These are phyloP conservation scores for Acromyrmex heyeri DNA, from an alignment of 1,140 invertebrate genomes.

Conservation along the genomic window DNA sequence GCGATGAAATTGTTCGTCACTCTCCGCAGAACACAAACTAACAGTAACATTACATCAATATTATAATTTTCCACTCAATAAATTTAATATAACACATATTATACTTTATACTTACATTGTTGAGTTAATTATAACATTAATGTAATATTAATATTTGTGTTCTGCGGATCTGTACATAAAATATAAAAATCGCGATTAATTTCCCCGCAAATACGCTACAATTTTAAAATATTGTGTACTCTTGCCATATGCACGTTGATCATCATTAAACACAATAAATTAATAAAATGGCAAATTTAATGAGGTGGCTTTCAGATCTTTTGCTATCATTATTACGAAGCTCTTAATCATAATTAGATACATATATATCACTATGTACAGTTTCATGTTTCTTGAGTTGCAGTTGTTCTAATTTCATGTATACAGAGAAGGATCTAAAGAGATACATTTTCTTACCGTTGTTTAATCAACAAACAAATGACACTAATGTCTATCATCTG, in stretches of 20 bases:
- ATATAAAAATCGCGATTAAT: conserved; percentile 38
- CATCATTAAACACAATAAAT: conserved; percentile 14
- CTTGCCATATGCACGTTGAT: not conserved
- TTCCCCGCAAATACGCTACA: not conserved
- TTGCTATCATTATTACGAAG: not conserved
- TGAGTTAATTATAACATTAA: too few species aligned
- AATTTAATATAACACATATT: too few species aligned
- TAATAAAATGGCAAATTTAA: conserved; percentile 30
- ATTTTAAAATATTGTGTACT: not conserved
- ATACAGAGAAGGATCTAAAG: conserved; percentile 8
- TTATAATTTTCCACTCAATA: too few species aligned
- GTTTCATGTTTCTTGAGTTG: not conserved
- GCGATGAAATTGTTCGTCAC: conserved; percentile 18
- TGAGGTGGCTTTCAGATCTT: conserved; percentile 18
- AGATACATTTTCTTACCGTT: conserved; percentile 8
- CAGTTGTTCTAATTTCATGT: too few species aligned
- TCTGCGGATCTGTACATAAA: conserved; percentile 11
- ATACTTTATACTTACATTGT: too few species aligned
- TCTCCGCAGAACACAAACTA: not conserved
- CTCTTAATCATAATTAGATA: conserved; percentile 19
- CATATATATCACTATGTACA: not conserved
- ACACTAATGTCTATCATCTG: not conserved
- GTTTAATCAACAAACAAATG: not conserved
- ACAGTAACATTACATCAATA: too few species aligned
- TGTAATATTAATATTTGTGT: too few species aligned